phyloP scores from a whole-genome alignment of 2,113 vertebrate genomes.

The Cranoglanis bouderius region DNA sequence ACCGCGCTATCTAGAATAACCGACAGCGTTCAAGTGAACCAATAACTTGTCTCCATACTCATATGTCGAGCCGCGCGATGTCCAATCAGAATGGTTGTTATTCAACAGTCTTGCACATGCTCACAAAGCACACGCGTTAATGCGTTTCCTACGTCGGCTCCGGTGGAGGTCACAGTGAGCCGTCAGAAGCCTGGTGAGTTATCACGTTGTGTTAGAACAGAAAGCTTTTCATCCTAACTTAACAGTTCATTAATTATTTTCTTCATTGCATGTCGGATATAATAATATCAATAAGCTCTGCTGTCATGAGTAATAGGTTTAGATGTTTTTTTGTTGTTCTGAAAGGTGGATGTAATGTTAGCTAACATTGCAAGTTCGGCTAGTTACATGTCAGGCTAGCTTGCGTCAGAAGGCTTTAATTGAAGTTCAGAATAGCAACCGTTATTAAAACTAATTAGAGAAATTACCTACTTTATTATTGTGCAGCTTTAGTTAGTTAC shows the following conservation, averaged over 20 bases:
- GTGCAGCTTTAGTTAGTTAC: background rate
- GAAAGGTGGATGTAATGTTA: background rate
- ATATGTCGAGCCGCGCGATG: background rate
- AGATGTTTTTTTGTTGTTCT: background rate
- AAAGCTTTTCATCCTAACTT: background rate
- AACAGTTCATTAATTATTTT: background rate
- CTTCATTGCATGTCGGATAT: background rate
- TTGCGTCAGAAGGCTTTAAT: background rate
- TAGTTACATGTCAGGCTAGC: background rate
- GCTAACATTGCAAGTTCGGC: background rate
- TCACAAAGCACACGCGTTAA: conserved; percentile 46
- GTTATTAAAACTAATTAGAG: background rate
- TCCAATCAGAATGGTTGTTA: conserved; percentile 64
- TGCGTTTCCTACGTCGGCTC: conserved; percentile 60
- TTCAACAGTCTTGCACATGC: conserved; percentile 60
- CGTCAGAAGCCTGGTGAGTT: conserved; percentile 62
- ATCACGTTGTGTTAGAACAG: fast-evolving
- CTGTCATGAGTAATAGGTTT: background rate
- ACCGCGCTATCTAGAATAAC: background rate
- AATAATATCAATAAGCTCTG: background rate
- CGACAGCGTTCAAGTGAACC: background rate
- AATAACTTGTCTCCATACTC: conserved; percentile 10
- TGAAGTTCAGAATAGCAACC: background rate
- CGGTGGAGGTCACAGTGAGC: conserved; percentile 73
- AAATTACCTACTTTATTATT: background rate